Evolutionary conservation across 2,797 vertebrate species (phyloP).

Genomic region (Enteromius paludinosus): DNA sequence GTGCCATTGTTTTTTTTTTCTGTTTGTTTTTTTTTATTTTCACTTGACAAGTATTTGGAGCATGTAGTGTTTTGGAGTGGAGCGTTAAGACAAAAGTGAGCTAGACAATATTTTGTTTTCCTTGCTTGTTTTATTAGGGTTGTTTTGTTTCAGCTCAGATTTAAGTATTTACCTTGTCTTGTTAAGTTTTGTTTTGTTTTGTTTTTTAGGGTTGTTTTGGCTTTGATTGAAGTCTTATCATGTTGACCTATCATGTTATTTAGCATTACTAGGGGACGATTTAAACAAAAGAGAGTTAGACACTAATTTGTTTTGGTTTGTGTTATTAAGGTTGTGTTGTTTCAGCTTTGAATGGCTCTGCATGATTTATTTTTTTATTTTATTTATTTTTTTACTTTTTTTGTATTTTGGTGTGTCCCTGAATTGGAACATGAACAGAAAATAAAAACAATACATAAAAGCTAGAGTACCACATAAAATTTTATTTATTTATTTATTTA

Average conservation of each 20-base stretch:
- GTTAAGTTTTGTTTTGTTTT: background rate
- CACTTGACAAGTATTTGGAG: constrained; percentile 42
- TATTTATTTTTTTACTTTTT: too few relatives aligned
- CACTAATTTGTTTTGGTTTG: background rate
- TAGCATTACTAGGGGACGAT: background rate
- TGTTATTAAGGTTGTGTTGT: background rate
- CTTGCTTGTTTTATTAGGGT: constrained; percentile 23
- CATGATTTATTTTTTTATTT: background rate
- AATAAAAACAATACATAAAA: background rate
- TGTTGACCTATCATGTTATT: background rate
- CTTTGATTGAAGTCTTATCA: background rate
- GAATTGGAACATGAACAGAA: background rate
- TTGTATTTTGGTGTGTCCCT: background rate
- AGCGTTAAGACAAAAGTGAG: constrained; percentile 41
- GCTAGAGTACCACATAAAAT: background rate
- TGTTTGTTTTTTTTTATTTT: constrained; percentile 38
- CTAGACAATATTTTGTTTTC: background rate
- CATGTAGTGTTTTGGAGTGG: constrained; percentile 48
- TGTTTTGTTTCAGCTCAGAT: constrained; percentile 29
- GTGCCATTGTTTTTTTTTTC: constrained; percentile 43
- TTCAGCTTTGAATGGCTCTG: background rate
- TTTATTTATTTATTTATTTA: background rate
- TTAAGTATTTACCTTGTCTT: background rate
- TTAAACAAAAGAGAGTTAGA: background rate
- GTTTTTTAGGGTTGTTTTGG: background rate